phyloP scores from a whole-genome alignment of 2,797 vertebrate species.

The Dermochelys coriacea region DNA sequence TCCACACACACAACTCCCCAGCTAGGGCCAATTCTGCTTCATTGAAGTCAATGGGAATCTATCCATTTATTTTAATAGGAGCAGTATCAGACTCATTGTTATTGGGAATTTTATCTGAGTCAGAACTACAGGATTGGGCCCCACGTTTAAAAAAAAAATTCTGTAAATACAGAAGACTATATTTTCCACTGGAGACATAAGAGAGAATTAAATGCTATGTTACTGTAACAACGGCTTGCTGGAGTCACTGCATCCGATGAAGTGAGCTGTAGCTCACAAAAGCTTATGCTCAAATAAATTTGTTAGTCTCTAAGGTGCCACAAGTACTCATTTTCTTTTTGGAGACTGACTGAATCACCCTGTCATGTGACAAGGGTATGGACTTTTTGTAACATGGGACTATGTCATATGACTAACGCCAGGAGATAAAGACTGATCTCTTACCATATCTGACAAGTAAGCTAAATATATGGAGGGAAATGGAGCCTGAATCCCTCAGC shows the following conservation, averaged over 20 bases:
- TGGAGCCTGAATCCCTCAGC: conserved; percentile 59
- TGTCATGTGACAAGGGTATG: background rate
- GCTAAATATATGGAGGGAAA: conserved; percentile 64
- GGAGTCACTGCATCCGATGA: no score
- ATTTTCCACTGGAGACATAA: conserved; percentile 40
- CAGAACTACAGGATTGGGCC: background rate
- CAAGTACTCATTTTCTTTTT: no score
- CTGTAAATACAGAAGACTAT: conserved; percentile 32
- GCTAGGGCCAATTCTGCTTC: background rate
- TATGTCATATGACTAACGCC: conserved; percentile 29
- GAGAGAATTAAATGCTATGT: conserved; percentile 54
- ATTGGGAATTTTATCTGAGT: background rate
- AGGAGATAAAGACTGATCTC: conserved; percentile 50
- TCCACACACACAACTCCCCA: background rate
- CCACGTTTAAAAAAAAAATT: background rate
- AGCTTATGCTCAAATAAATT: no score
- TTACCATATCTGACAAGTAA: conserved; percentile 33
- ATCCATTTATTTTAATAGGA: background rate
- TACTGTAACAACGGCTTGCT: conserved; percentile 59
- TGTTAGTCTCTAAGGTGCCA: no score
- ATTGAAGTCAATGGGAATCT: background rate
- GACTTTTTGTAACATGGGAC: conserved; percentile 31
- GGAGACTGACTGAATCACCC: background rate
- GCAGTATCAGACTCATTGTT: background rate
- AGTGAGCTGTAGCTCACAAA: no score